Evolutionary conservation across 2,797 vertebrate genomes (phyloP).

Genomic region (Tarsius wallacei): DNA sequence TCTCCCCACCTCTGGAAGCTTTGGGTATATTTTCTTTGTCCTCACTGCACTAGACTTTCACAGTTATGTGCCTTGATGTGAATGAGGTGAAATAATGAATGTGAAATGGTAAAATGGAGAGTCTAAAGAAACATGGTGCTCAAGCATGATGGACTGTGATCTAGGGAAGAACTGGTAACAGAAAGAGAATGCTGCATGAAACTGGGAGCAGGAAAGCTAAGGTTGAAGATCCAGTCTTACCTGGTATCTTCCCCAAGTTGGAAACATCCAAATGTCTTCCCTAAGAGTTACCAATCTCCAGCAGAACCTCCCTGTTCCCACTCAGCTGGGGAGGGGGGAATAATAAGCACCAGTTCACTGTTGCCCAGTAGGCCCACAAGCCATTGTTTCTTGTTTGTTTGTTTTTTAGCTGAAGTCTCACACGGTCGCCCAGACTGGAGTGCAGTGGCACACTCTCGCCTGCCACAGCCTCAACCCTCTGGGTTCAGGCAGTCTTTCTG

Average conservation of each 20-base stretch:
- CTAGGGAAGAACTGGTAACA: background rate
- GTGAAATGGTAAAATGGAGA: background rate
- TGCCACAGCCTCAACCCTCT: too few species aligned
- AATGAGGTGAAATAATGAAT: conserved; percentile 18
- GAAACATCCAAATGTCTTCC: background rate
- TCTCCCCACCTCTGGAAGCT: conserved; percentile 9
- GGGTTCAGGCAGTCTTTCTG: too few species aligned
- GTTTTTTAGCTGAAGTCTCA: too few species aligned
- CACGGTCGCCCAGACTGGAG: too few species aligned
- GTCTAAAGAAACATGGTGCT: background rate
- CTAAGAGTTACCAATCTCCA: conserved; percentile 25
- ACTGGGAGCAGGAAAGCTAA: background rate
- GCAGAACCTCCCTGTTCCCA: conserved; percentile 14
- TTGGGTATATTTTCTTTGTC: conserved; percentile 30
- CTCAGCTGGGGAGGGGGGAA: background rate
- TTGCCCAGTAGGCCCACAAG: background rate
- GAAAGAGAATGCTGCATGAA: background rate
- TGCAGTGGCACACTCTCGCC: too few species aligned
- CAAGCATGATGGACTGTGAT: background rate
- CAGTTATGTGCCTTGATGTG: background rate
- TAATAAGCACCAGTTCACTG: background rate
- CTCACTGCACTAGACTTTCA: conserved; percentile 19
- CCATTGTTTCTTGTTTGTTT: too few species aligned
- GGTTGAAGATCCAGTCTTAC: background rate
- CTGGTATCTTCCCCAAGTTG: background rate